Conservation (phyloP, 1,140 invertebrate species). For the Gonatopus flavifemur region DNA sequence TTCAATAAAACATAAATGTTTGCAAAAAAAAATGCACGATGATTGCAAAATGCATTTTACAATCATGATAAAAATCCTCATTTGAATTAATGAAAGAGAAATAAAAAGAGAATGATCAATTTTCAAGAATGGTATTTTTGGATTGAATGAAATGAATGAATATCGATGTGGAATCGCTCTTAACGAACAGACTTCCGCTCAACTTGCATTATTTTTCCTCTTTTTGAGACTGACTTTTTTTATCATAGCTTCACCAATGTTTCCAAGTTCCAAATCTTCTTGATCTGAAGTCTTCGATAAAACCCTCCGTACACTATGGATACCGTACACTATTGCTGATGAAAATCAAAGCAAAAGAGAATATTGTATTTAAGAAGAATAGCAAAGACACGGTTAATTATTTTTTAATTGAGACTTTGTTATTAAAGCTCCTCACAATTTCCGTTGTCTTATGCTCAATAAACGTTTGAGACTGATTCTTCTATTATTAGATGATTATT, state of each 20-base stretch:
- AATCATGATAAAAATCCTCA: too few species aligned
- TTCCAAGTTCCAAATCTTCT: background rate
- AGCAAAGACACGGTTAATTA: constrained; percentile 5
- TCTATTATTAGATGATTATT: too few species aligned
- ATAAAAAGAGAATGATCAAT: too few species aligned
- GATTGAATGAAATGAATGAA: too few species aligned
- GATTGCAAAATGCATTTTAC: too few species aligned
- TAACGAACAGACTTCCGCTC: too few species aligned
- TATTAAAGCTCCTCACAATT: constrained; percentile 7
- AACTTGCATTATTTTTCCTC: too few species aligned
- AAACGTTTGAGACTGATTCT: constrained; percentile 13
- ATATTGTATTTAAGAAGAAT: constrained; percentile 5
- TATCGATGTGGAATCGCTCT: too few species aligned
- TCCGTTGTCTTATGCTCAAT: constrained; percentile 15
- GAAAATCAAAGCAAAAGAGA: background rate
- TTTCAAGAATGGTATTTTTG: too few species aligned
- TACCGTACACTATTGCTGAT: background rate
- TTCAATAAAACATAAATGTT: too few species aligned
- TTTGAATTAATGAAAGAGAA: too few species aligned
- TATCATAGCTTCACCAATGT: background rate
- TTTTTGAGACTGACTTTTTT: background rate
- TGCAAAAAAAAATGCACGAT: too few species aligned
- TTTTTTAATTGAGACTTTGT: constrained; percentile 8
- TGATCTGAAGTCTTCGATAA: background rate
- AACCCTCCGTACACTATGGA: background rate